These are phyloP conservation scores for Drosophila borborema DNA, from an alignment of 2,888 invertebrate genomes.

Conservation along the genomic window DNA sequence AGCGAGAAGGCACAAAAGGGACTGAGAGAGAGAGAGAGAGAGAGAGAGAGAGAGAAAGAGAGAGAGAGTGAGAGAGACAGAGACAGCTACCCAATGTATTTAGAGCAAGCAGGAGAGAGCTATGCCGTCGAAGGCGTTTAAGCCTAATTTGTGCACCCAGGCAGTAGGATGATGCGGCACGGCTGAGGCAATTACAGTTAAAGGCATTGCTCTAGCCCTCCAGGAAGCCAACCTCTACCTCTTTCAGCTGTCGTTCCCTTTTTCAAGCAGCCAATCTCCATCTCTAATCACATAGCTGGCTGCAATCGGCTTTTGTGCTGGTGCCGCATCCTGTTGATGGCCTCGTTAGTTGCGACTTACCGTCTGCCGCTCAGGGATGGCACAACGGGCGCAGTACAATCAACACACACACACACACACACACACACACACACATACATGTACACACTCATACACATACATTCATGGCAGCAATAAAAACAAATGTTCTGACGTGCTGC, in stretches of 20 bases:
- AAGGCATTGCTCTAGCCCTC: constrained; percentile 46
- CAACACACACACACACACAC: constrained; percentile 47
- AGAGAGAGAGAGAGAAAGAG: neutral
- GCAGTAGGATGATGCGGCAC: constrained; percentile 7
- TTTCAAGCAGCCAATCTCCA: constrained; percentile 15
- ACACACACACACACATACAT: neutral
- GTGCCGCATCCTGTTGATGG: constrained; percentile 75
- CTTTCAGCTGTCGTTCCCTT: constrained; percentile 4
- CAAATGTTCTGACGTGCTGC: constrained; percentile 65
- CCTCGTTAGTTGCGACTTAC: constrained; percentile 78
- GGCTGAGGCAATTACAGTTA: constrained; percentile 74
- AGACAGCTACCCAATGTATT: neutral
- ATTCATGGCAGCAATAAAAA: constrained; percentile 62
- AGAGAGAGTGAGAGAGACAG: neutral
- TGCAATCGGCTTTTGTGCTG: constrained; percentile 77
- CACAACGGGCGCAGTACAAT: constrained; percentile 65
- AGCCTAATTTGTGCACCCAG: constrained; percentile 68
- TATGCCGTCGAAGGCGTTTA: constrained; percentile 48
- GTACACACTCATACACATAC: neutral
- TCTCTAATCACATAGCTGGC: constrained; percentile 72
- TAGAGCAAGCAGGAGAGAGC: constrained; percentile 2
- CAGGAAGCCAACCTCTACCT: constrained; percentile 6
- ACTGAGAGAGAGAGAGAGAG: neutral
- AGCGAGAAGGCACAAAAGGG: constrained; percentile 6
- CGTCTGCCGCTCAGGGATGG: constrained; percentile 47